Evolutionary conservation across 1,140 invertebrate species (phyloP), one percentile per base, ranked within the genome.

Genomic region (Drosophila nigromelanica): DNA sequence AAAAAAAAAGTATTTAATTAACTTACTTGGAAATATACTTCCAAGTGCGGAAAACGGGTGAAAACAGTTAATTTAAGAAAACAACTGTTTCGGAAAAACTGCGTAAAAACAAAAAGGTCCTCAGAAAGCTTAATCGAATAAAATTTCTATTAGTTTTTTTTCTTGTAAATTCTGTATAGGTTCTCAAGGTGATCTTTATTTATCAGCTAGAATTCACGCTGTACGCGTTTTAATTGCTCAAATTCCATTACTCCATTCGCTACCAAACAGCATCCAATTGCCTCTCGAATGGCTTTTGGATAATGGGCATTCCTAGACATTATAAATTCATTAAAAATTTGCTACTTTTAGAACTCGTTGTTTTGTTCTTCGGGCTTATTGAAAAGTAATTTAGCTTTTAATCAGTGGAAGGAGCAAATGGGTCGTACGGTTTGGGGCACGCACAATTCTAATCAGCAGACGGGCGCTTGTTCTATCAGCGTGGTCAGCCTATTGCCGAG

Each of bases 331-430:
- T 81, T 69, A 67, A 52, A 27, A 81, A 76, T 76, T 68, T 50
- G 54, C 56, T 56, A 43, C 52, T 68, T 50, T 43, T 27, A 40
- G 21, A 64, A 50, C 21, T 33, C 62, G 1, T 24, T 43, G 27
- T 30, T 35, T 24, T 55, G 5, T 37, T 61, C 56, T 59, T 59
- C 37, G 39, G 52, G 51, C 45, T 66, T 68, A 83, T 79, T 76
- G 80, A 83, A 85, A 59, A 76, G 67, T 63, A 74, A 80, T 83
- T 86, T 61, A 30, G 71, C 63, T 73, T 77, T 80, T 83, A 83
- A 85, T 83, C 80, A 83, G 56, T 37, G 51, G 35, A 47, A 80
- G 63, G 68, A 78, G 50, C 74, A 67, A 71, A 61, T 66, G 21
- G 27, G 27, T 27, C 27, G 27, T 6, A 6, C 27, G 5, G 5